These are phyloP conservation scores for Eublepharis macularius DNA, from an alignment of 2,113 vertebrate species.

Conservation along the genomic window DNA sequence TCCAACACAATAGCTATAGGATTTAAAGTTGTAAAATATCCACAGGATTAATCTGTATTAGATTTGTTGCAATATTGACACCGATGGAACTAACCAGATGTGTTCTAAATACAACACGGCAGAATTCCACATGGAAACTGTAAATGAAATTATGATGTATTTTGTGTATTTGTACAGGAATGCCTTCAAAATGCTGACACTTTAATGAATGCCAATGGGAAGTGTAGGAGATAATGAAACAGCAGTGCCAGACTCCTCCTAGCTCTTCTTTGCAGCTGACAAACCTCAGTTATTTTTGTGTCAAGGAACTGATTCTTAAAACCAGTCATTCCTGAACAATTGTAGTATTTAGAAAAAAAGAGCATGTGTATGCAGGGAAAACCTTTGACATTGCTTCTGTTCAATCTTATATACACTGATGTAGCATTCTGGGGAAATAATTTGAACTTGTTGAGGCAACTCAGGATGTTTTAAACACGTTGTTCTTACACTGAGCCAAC, in stretches of 20 bases:
- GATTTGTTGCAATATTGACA: background rate
- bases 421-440: background rate
- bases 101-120: constrained; percentile 1
- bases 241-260: constrained; percentile 31
- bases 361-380: background rate
- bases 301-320: constrained; percentile 18
- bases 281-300: constrained; percentile 24
- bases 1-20: background rate
- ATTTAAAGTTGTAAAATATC: background rate
- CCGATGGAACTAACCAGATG: background rate
- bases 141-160: constrained; percentile 8
- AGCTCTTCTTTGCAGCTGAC: constrained; percentile 30
- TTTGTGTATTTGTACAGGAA: constrained; percentile 19
- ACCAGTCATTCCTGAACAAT: constrained; percentile 15
- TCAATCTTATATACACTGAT: background rate
- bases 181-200: constrained; percentile 37
- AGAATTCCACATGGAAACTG: background rate
- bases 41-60: background rate
- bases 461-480: background rate
- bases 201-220: constrained; percentile 60
- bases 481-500: background rate
- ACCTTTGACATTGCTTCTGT: constrained; percentile 19
- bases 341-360: background rate
- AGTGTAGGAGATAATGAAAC: constrained; percentile 45
- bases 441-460: background rate